Evolutionary conservation across 2,113 vertebrate genomes (phyloP), one percentile per base, ranked within the genome.

Genomic region (Rhinoderma darwinii): DNA sequence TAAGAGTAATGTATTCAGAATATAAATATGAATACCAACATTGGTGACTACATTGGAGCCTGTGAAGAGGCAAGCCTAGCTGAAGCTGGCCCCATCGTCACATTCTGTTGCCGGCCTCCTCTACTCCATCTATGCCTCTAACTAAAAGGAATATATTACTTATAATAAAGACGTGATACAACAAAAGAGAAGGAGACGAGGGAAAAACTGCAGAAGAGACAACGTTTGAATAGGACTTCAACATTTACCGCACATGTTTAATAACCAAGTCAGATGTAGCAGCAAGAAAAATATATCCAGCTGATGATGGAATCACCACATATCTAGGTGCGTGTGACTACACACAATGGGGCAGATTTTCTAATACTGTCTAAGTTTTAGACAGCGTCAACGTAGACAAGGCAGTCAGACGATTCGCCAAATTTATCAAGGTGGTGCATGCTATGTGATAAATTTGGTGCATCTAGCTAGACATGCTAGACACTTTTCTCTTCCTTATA

Each of bases 131-230:
- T n/a, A n/a, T n/a, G n/a, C n/a, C n/a, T n/a, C n/a, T n/a, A n/a
- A n/a, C n/a, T n/a, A n/a, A n/a, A n/a, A n/a, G n/a, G 25, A 5
- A 2, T 0, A 1, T 2, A 2, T 9, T 11, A 63, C 15, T 14
- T 30, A 30, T 14, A 20, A 5, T 59, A 59, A 22, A 59, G 54
- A n/a, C 51, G 20, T 22, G 51, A 18, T 2, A 54, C 3, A 4
- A 54, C 4, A 54, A 3, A 20, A 18, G 7, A 54, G 18, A 4
- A 14, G n/a, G n/a, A n/a, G n/a, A n/a, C n/a, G n/a, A n/a, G n/a
- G n/a, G n/a, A n/a, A n/a, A 27, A 3, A 5, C 0, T 30, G 2
- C 0, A 30, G 0, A 15, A 18, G 11, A 30, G 15, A 30, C 11
- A 15, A 63, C 61, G 30, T 20, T 15, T 3, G 3, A 63, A 30